phyloP scores from a whole-genome alignment of 2,797 vertebrate genomes.

The Falco rusticolus region DNA sequence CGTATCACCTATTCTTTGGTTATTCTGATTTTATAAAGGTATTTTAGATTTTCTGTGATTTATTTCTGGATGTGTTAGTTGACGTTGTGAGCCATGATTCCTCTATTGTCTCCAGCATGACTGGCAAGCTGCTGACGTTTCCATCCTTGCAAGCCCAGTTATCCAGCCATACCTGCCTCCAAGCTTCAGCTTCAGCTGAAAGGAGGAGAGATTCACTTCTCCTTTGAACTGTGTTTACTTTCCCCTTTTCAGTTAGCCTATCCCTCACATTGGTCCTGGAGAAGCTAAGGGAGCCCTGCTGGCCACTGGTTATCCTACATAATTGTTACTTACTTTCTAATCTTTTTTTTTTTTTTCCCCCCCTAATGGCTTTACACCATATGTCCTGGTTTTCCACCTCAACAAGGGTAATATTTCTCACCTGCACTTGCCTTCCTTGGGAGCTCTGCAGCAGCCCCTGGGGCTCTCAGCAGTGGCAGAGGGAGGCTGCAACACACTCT shows the following conservation, averaged over 20 bases:
- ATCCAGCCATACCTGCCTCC: neutral
- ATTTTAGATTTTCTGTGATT: neutral
- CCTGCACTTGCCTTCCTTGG: neutral
- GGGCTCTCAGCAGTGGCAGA: neutral
- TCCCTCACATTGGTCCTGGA: neutral
- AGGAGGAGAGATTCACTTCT: neutral
- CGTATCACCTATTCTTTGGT: neutral
- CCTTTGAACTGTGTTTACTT: neutral
- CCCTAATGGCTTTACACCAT: neutral
- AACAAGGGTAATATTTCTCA: neutral
- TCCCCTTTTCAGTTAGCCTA: neutral
- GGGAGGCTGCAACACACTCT: neutral
- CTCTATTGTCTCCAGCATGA: neutral
- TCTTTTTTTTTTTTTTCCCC: neutral
- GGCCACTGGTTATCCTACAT: fast-evolving
- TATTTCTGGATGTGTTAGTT: neutral
- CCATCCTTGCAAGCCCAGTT: neutral
- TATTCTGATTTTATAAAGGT: neutral
- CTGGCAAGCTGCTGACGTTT: neutral
- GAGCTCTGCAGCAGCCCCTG: neutral
- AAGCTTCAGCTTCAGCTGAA: neutral
- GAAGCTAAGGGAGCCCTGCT: neutral
- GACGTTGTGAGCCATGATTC: neutral
- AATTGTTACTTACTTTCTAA: neutral
- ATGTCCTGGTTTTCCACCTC: neutral